These are phyloP conservation scores for Phaenicophaeus curvirostris DNA, from an alignment of 2,797 vertebrate species.

Conservation along the genomic window DNA sequence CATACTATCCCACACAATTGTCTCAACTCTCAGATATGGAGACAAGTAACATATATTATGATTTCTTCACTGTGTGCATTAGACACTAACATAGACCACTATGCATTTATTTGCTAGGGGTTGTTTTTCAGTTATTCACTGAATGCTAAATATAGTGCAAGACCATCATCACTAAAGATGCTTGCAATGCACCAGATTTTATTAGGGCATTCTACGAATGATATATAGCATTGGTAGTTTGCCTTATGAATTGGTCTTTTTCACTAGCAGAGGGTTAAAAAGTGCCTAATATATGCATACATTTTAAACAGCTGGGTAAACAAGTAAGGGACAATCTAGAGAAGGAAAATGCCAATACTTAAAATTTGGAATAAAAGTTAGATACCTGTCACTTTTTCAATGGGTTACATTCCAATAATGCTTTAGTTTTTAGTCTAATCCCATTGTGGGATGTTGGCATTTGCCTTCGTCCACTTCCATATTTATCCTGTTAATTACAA, in stretches of 20 bases:
- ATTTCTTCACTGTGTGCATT: not conserved
- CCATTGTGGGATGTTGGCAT: not conserved
- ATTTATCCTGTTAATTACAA: not conserved
- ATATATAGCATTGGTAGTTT: not conserved
- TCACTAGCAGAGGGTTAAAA: not conserved
- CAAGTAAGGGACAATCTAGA: not conserved
- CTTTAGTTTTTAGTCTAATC: not conserved
- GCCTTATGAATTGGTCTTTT: not conserved
- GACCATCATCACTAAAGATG: not conserved
- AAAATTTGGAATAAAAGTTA: not conserved
- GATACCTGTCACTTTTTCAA: not conserved
- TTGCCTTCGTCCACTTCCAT: not conserved
- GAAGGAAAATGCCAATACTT: not conserved
- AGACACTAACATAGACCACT: not conserved
- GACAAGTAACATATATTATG: not conserved
- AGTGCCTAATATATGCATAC: not conserved
- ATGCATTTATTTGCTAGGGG: not conserved
- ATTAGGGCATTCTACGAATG: not conserved
- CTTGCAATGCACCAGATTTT: not conserved
- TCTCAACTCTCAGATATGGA: not conserved
- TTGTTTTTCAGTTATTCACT: not conserved
- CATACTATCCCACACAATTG: not conserved
- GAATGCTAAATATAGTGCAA: not conserved
- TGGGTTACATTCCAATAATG: not conserved
- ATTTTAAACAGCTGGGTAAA: not conserved